A percentile compares a stretch with the other conserved stretches of the same genome.
These are phyloP conservation scores for Nasonovia ribisnigri DNA, from an alignment of 2,888 invertebrate species.

Conservation along the genomic window DNA sequence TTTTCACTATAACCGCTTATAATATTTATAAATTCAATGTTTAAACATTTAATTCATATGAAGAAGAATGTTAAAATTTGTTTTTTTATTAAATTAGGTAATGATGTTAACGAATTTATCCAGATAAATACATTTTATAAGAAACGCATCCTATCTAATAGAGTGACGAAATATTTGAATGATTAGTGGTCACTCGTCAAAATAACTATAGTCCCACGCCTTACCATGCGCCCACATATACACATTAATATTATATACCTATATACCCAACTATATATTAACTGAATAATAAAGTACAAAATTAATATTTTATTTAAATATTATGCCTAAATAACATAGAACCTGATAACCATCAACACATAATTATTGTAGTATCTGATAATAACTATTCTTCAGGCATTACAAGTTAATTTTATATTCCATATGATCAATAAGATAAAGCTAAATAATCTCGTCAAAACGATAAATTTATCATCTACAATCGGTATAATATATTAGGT, in stretches of 20 bases:
- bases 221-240: conserved; percentile 7
- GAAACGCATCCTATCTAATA: not conserved
- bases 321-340: conserved; percentile 11
- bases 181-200: conserved; percentile 14
- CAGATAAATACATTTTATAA: not conserved
- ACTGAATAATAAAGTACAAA: not conserved
- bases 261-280: not conserved
- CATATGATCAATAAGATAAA: not conserved
- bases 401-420: conserved; percentile 19
- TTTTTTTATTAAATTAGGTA: not conserved
- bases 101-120: not conserved
- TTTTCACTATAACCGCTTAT: not conserved
- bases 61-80: not conserved
- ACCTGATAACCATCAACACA: conserved; percentile 12
- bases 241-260: not conserved
- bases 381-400: conserved; percentile 12
- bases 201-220: not conserved
- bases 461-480: conserved; percentile 29
- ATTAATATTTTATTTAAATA: conserved; percentile 17
- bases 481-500: not conserved
- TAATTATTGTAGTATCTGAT: conserved; percentile 33
- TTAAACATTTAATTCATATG: not conserved
- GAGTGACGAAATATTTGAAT: not conserved
- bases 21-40: not conserved
- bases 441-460: not conserved